Evolutionary conservation across 2,113 vertebrate species (phyloP).

Genomic region (Gobio gobio): DNA sequence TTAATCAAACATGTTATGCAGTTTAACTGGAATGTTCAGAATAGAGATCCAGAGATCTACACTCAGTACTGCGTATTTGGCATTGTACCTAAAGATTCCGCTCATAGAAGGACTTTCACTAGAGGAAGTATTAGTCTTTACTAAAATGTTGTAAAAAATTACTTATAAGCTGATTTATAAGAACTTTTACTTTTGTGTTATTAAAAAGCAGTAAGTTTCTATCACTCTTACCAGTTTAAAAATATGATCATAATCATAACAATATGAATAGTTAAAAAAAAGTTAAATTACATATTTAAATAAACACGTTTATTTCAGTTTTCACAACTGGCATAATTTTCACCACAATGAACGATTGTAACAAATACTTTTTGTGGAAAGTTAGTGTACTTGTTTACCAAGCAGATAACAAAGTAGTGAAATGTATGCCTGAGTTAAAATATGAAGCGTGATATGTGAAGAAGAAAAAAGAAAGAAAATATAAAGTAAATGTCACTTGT

Average conservation of each 20-base stretch:
- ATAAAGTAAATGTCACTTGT: background rate
- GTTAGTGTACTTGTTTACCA: too few species aligned
- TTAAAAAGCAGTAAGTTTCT: too few species aligned
- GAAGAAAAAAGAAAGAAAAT: background rate
- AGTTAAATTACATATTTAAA: too few species aligned
- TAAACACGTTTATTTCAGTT: background rate
- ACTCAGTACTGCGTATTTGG: background rate
- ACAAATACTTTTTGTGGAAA: background rate
- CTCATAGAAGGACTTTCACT: background rate
- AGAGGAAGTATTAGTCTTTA: background rate
- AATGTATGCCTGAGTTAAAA: too few species aligned
- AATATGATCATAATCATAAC: too few species aligned
- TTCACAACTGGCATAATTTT: background rate
- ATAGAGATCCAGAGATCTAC: constrained; percentile 43
- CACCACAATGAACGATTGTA: background rate
- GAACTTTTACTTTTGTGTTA: too few species aligned
- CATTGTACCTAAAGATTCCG: background rate
- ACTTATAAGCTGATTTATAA: too few species aligned
- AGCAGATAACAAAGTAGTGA: too few species aligned
- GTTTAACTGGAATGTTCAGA: constrained; percentile 45
- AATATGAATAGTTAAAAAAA: too few species aligned
- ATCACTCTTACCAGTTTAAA: too few species aligned
- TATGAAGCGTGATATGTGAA: background rate
- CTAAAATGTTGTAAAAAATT: background rate
- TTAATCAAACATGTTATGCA: constrained; percentile 50